phyloP scores from a whole-genome alignment of 2,888 invertebrate genomes.

The Laspeyria flexula region DNA sequence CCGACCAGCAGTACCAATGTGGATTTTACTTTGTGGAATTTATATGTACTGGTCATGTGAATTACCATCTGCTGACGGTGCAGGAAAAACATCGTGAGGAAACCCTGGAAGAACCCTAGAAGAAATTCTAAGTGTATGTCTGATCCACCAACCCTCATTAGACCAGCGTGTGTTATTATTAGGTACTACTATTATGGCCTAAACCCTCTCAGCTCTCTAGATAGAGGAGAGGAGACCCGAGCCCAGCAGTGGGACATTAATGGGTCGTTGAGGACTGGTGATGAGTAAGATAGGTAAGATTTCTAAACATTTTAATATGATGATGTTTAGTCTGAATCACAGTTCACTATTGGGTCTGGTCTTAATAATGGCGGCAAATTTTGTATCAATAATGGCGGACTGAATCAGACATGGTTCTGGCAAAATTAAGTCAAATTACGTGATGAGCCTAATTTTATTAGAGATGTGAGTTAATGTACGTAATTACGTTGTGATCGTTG shows the following conservation, averaged over 20 bases:
- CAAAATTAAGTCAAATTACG: slow-evolving; percentile 80
- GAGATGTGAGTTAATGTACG: slow-evolving; percentile 77
- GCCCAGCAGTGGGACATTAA: too few species aligned
- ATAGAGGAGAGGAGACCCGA: too few species aligned
- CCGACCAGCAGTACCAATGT: too few species aligned
- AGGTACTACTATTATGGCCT: too few species aligned
- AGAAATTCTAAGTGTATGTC: too few species aligned
- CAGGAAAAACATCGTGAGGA: neutral
- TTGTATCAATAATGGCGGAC: slow-evolving; percentile 63
- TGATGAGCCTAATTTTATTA: slow-evolving; percentile 81
- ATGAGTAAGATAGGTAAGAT: too few species aligned
- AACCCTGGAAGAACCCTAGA: neutral
- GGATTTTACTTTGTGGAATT: too few species aligned
- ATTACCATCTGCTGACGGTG: neutral
- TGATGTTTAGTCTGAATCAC: slow-evolving; percentile 20
- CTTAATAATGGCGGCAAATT: slow-evolving; percentile 63
- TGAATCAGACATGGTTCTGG: slow-evolving; percentile 76
- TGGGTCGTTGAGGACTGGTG: too few species aligned
- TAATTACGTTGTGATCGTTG: slow-evolving; percentile 71
- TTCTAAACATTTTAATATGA: neutral
- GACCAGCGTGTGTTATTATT: too few species aligned
- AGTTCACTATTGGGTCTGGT: slow-evolving; percentile 40
- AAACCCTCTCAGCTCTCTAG: too few species aligned
- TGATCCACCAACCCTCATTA: too few species aligned
- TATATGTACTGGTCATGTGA: neutral